phyloP scores from a whole-genome alignment of 2,888 invertebrate genomes.

The Alsophila aescularia region DNA sequence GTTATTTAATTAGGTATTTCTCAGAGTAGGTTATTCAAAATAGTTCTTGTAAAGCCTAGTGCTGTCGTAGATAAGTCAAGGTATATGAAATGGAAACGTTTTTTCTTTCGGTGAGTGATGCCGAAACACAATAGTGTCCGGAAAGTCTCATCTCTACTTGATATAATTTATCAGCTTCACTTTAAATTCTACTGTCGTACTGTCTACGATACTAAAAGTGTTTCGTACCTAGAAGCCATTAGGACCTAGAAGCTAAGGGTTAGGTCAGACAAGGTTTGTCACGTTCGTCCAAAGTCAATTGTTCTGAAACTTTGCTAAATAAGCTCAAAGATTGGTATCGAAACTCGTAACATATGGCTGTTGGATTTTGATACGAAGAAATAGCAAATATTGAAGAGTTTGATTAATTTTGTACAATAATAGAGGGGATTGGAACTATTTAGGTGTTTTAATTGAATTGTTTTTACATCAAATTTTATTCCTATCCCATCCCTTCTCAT shows the following conservation, averaged over 20 bases:
- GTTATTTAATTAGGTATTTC: no score
- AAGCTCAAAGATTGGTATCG: constrained; percentile 53
- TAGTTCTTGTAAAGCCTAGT: no score
- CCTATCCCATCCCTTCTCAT: no score
- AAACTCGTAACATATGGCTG: constrained; percentile 54
- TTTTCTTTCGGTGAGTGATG: not conserved
- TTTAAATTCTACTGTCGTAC: constrained; percentile 17
- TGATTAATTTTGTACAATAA: not conserved
- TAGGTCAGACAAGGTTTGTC: constrained; percentile 20
- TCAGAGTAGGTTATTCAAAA: no score
- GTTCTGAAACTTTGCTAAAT: constrained; percentile 44
- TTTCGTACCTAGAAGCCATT: constrained; percentile 6
- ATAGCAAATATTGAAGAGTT: constrained; percentile 1
- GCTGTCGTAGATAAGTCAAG: no score
- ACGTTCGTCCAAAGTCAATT: constrained; percentile 24
- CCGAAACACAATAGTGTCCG: not conserved
- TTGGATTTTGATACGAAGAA: constrained; percentile 44
- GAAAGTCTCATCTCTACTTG: not conserved
- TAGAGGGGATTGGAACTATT: no score
- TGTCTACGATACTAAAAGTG: constrained; percentile 17
- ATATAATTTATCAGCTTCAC: constrained; percentile 6
- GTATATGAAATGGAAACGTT: no score
- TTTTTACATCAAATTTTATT: no score
- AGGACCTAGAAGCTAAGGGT: constrained; percentile 2
- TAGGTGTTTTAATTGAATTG: no score